Percentiles rank a stretch among this genome's conserved stretches.
Conservation (phyloP, 2,888 invertebrate genomes). For the Polymixis flavicincta region DNA sequence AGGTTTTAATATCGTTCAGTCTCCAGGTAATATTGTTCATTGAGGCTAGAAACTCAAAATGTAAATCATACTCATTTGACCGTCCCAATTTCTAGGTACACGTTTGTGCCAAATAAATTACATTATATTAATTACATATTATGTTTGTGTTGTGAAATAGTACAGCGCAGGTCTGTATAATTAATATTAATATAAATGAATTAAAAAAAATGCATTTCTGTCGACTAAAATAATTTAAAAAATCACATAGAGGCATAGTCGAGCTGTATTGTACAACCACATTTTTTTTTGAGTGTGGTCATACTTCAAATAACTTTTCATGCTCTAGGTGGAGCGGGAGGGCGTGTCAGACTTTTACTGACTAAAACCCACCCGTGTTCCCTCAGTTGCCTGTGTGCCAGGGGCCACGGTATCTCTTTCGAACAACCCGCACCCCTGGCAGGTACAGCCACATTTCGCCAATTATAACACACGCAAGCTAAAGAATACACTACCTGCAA, state of each 20-base stretch:
- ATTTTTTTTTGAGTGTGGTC: too few species aligned
- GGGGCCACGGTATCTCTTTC: too few species aligned
- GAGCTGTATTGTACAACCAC: background rate
- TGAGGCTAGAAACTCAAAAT: background rate
- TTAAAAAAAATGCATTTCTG: background rate
- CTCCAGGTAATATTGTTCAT: constrained; percentile 19
- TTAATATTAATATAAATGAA: background rate
- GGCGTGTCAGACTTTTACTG: too few species aligned
- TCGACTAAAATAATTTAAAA: background rate
- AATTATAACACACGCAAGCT: too few species aligned
- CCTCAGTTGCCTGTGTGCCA: too few species aligned
- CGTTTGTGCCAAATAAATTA: background rate
- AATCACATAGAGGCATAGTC: background rate
- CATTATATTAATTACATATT: too few species aligned
- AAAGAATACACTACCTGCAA: too few species aligned
- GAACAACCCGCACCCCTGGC: too few species aligned
- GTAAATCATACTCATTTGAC: constrained; percentile 9
- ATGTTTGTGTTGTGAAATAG: background rate
- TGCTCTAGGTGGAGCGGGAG: too few species aligned
- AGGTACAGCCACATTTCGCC: background rate
- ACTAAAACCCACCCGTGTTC: too few species aligned
- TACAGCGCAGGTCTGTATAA: too few species aligned
- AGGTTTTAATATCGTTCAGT: constrained; percentile 17
- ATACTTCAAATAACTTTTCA: too few species aligned
- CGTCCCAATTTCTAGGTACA: background rate